Evolutionary conservation across 2,113 vertebrate genomes (phyloP).

Genomic region (Nyctibius bracteatus): DNA sequence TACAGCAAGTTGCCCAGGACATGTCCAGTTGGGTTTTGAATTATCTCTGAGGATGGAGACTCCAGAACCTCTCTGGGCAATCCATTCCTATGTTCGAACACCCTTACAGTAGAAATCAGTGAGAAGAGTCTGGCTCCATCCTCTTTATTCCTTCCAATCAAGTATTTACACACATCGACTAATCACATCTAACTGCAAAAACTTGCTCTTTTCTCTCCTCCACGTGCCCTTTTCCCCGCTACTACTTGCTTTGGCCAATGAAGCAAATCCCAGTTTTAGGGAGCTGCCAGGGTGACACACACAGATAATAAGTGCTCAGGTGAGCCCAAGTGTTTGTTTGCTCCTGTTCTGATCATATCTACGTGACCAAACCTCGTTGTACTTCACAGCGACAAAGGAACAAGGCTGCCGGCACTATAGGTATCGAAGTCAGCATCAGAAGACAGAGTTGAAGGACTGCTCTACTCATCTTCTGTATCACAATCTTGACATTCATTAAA

Average conservation of each 20-base stretch:
- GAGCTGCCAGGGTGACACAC: not conserved
- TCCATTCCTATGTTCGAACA: not conserved
- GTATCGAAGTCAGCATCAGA: not conserved
- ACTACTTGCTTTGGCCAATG: not conserved
- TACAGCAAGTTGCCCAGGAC: not conserved
- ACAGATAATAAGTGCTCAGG: not conserved
- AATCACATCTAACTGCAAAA: not conserved
- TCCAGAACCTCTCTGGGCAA: not conserved
- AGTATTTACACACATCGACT: not conserved
- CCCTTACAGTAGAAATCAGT: not conserved
- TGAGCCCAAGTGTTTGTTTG: not conserved
- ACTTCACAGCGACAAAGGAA: not conserved
- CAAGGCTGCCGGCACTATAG: not conserved
- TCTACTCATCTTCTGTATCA: not conserved
- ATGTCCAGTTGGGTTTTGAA: not conserved
- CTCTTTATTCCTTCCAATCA: not conserved
- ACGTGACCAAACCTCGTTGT: not conserved
- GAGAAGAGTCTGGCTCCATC: not conserved
- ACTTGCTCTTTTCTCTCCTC: not conserved
- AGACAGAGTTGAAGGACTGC: not conserved
- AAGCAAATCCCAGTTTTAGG: not conserved
- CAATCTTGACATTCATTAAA: not conserved
- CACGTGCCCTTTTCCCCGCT: not conserved
- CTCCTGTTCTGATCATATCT: not conserved
- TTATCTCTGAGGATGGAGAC: not conserved